These are phyloP conservation scores for Clitarchus hookeri DNA, from an alignment of 2,888 invertebrate genomes.

Conservation along the genomic window DNA sequence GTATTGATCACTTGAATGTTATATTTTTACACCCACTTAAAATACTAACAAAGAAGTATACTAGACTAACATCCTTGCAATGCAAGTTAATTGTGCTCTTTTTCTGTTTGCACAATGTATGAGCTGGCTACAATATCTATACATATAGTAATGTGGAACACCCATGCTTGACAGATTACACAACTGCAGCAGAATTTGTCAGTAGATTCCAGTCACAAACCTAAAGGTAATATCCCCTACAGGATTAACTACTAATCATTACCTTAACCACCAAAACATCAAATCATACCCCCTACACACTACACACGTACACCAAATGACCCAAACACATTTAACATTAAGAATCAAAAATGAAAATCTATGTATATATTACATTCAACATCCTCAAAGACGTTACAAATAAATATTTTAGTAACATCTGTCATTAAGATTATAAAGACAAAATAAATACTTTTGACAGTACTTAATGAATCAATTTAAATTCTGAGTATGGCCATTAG, in stretches of 20 bases:
- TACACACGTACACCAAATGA: neutral
- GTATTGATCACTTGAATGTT: neutral
- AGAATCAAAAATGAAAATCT: neutral
- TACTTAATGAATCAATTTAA: neutral
- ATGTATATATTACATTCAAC: neutral
- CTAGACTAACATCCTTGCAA: neutral
- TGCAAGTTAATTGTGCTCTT: neutral
- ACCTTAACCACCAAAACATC: neutral
- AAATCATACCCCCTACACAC: neutral
- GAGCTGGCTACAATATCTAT: too few relatives aligned
- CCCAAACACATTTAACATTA: neutral
- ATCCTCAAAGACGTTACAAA: neutral
- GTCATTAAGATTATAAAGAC: neutral
- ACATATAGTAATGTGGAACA: neutral
- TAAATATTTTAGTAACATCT: neutral
- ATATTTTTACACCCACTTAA: neutral
- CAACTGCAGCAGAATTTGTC: neutral
- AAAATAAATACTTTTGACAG: neutral
- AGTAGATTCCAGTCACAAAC: neutral
- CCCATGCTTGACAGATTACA: neutral
- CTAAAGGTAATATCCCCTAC: neutral
- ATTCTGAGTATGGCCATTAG: neutral
- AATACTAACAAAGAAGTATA: neutral
- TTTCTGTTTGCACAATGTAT: neutral
- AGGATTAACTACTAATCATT: neutral